Conservation (phyloP, 2,888 invertebrate species). For the Platypus cylindrus region DNA sequence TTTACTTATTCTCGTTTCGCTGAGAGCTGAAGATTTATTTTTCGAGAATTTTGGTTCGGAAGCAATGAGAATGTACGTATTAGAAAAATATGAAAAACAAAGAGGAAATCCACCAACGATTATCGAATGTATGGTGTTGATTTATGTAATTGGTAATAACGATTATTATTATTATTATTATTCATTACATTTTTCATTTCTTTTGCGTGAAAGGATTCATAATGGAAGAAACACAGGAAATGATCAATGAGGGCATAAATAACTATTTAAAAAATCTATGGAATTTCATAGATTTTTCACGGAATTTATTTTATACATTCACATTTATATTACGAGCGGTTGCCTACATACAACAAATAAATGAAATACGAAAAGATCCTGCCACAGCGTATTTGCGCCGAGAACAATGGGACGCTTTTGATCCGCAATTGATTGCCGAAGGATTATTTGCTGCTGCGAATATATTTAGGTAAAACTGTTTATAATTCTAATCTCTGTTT, state of each 20-base stretch:
- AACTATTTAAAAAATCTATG: slow-evolving; percentile 85
- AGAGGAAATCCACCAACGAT: slow-evolving; percentile 77
- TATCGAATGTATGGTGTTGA: slow-evolving; percentile 67
- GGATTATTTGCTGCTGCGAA: slow-evolving; percentile 92
- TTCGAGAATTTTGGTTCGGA: slow-evolving; percentile 62
- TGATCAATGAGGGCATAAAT: slow-evolving; percentile 75
- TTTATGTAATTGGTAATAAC: slow-evolving; percentile 70
- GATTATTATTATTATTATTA: too few relatives aligned
- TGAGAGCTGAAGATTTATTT: slow-evolving; percentile 69
- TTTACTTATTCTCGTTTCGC: slow-evolving; percentile 82
- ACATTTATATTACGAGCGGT: slow-evolving; percentile 54
- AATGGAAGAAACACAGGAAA: slow-evolving; percentile 85
- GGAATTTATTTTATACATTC: slow-evolving; percentile 73
- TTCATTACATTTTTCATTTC: too few relatives aligned
- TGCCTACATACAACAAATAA: slow-evolving; percentile 62
- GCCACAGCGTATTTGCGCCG: slow-evolving; percentile 62
- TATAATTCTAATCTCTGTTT: background rate
- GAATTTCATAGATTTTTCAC: slow-evolving; percentile 92
- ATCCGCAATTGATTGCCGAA: slow-evolving; percentile 86
- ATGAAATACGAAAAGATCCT: slow-evolving; percentile 55
- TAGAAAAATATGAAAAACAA: slow-evolving; percentile 53
- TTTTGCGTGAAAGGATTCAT: slow-evolving; percentile 84
- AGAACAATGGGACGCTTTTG: slow-evolving; percentile 84
- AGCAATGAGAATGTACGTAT: slow-evolving; percentile 46
- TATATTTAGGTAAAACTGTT: slow-evolving; percentile 60